Percentiles rank a stretch among this genome's conserved stretches.
Evolutionary conservation across 2,888 invertebrate genomes (phyloP).

Genomic region (Spatulosminthurus flaviceps): DNA sequence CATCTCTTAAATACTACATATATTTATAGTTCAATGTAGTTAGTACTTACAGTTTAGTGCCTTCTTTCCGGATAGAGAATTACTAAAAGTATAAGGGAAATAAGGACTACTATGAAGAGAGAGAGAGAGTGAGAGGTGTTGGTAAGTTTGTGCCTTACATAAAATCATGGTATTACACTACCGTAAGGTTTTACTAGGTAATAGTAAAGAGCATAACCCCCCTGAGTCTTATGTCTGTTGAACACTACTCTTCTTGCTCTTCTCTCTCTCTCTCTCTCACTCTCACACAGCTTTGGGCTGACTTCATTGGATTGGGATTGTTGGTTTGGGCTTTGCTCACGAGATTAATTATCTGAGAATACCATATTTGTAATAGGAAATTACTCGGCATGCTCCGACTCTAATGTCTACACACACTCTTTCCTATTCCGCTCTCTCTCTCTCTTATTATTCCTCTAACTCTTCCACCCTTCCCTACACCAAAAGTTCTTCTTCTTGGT

Average conservation of each 20-base stretch:
- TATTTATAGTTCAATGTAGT: too few species aligned
- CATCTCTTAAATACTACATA: not conserved
- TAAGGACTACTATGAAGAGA: too few species aligned
- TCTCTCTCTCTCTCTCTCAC: conserved; percentile 8
- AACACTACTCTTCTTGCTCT: not conserved
- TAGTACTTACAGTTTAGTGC: too few species aligned
- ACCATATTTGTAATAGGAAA: conserved; percentile 49
- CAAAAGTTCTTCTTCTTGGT: too few species aligned
- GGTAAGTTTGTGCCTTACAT: not conserved
- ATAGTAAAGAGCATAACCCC: conserved; percentile 1
- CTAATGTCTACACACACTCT: conserved; percentile 19
- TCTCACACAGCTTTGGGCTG: conserved; percentile 34
- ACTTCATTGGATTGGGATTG: conserved; percentile 43
- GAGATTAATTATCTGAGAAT: conserved; percentile 51
- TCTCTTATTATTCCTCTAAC: not conserved
- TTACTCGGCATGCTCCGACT: conserved; percentile 26
- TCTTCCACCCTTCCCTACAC: not conserved
- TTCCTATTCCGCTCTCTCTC: not conserved
- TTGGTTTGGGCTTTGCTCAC: conserved; percentile 39
- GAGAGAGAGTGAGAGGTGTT: not conserved
- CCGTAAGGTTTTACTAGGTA: not conserved
- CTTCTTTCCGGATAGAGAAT: too few species aligned
- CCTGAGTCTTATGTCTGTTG: conserved; percentile 6
- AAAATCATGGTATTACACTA: too few species aligned
- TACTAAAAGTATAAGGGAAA: too few species aligned